phyloP scores from a whole-genome alignment of 37 sponge, comb jelly and placozoan genomes.

The Ephydatia muelleri region DNA sequence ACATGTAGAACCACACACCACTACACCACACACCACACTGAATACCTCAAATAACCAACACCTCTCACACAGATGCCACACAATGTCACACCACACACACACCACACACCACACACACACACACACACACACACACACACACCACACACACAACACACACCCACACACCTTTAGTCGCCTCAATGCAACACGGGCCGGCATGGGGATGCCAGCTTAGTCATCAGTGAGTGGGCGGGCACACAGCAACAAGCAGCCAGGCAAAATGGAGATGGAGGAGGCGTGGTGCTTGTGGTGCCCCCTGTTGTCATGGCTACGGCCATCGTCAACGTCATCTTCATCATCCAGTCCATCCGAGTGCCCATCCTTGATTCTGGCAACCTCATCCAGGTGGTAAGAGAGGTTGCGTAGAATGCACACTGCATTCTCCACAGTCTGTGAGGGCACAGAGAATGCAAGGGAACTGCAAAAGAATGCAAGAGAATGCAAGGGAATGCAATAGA shows the following conservation, averaged over 20 bases:
- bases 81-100: not conserved
- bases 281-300: not conserved
- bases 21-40: no score
- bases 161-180: constrained; percentile 6
- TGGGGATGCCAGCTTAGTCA: not conserved
- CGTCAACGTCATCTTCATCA: constrained; percentile 63
- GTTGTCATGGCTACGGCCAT: not conserved
- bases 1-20: no score
- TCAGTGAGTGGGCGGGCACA: not conserved
- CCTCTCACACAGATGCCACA: not conserved
- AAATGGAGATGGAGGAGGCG: constrained; percentile 25
- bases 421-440: constrained; percentile 88
- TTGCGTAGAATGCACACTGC: constrained; percentile 88
- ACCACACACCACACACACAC: not conserved
- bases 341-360: constrained; percentile 58
- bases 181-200: not conserved
- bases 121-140: not conserved
- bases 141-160: not conserved
- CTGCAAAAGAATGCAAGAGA: no score
- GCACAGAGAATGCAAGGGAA: not conserved
- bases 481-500: no score
- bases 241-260: constrained; percentile 41
- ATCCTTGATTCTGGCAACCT: constrained; percentile 83
- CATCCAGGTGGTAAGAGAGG: constrained; percentile 90
- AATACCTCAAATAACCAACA: not conserved